Percentiles rank a stretch among this genome's conserved stretches.
These are phyloP conservation scores for Aurelia sp. DNA, from an alignment of 30 jellyfish, hydroid and myxozoan species.

Conservation along the genomic window DNA sequence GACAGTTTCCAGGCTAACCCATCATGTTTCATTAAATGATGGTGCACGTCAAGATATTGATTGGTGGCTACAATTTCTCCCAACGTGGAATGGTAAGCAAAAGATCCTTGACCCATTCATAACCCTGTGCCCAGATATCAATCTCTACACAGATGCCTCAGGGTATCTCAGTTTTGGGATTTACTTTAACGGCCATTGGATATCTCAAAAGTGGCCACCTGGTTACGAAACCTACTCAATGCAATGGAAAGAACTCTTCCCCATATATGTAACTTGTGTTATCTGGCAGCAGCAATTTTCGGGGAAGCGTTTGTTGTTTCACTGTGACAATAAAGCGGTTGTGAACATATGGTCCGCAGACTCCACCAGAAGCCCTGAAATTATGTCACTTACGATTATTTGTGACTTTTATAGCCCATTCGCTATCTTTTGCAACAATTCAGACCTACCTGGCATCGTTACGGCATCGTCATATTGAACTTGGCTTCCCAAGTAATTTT, in stretches of 20 bases:
- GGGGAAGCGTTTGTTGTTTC: conserved; percentile 6
- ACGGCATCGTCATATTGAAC: background rate
- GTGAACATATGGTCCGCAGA: conserved; percentile 17
- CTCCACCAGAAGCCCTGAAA: background rate
- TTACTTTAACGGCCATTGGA: background rate
- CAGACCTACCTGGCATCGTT: too few relatives aligned
- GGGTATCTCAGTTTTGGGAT: background rate
- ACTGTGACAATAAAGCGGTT: conserved; percentile 18
- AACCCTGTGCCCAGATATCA: conserved; percentile 12
- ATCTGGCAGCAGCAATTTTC: conserved; percentile 8
- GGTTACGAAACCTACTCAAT: background rate
- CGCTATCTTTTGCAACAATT: background rate
- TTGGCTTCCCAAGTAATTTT: background rate
- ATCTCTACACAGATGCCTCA: conserved; percentile 24
- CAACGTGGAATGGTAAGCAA: too few relatives aligned
- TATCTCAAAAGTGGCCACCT: background rate
- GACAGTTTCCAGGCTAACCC: too few relatives aligned
- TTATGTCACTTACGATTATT: background rate
- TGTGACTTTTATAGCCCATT: background rate
- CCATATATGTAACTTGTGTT: conserved; percentile 4
- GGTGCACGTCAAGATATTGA: too few relatives aligned
- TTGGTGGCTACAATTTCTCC: too few relatives aligned
- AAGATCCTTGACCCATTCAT: background rate
- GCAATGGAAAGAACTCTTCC: conserved; percentile 16
- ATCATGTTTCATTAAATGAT: too few relatives aligned